A percentile compares a stretch with the other conserved stretches of the same genome.
These are phyloP conservation scores for Hesperophylax magnus DNA, from an alignment of 1,140 invertebrate genomes.

Conservation along the genomic window DNA sequence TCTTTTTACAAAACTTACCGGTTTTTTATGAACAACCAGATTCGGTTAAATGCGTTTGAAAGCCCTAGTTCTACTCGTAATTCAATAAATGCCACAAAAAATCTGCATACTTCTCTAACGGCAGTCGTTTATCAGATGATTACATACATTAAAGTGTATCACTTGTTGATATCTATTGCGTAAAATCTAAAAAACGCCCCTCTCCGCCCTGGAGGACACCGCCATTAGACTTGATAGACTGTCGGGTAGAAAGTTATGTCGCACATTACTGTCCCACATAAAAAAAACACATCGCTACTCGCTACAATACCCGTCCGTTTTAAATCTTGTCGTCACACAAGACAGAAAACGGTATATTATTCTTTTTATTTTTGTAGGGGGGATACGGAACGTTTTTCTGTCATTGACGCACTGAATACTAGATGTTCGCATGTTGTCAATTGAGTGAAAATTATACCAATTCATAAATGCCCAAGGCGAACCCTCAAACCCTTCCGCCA, in stretches of 20 bases:
- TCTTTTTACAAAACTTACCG: too few species aligned
- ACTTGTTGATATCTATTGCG: slow-evolving; percentile 10
- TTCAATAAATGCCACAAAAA: too few species aligned
- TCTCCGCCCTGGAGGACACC: neutral
- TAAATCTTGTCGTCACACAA: neutral
- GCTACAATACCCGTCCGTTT: too few species aligned
- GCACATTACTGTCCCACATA: neutral
- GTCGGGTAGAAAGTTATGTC: neutral
- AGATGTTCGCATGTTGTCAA: too few species aligned
- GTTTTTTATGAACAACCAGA: too few species aligned
- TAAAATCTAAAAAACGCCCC: neutral
- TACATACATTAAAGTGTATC: slow-evolving; percentile 11
- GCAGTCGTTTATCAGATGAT: slow-evolving; percentile 9
- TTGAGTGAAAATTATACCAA: too few species aligned
- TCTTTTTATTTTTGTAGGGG: neutral
- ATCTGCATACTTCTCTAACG: neutral
- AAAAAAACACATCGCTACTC: neutral
- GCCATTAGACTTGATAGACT: neutral
- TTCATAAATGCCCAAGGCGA: too few species aligned
- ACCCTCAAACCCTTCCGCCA: too few species aligned
- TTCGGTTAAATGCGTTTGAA: too few species aligned
- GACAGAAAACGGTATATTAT: neutral
- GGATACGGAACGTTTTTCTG: neutral
- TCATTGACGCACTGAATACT: neutral
- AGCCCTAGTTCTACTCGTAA: too few species aligned